Base-by-base conservation (phyloP, 2,797 vertebrate genomes). In the Emys orbicularis region DNA sequence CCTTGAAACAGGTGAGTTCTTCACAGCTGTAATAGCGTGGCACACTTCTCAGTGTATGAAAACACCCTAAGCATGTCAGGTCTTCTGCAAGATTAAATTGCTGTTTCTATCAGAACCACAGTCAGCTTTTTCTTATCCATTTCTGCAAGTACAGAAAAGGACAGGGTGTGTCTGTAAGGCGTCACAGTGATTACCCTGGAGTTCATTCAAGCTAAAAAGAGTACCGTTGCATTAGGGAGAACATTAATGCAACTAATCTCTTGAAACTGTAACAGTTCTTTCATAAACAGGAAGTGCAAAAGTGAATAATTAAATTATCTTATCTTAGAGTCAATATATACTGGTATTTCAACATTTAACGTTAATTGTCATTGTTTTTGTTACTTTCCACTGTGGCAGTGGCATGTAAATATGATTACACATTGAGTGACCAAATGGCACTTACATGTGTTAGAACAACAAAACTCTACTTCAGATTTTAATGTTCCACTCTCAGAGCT, bases 101-200 rank as follows among this genome's bases (percentile, higher is more conserved):
- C 89, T 94, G 57, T 83, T 93, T 37, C 83, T 53, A 52, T 96
- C 81, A 91, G 65, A 93, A 92, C 53, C 87, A 90, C 95, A 90
- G 87, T 91, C 82, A 59, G 16, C 85, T 92, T 96, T 96, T 90
- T 44, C 89, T 95, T 19, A 21, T 11, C 93, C 44, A 52, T 92
- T 93, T 96, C 77, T 90, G 41, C 72, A 93, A 82, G 65, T 84
- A 50, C 8, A n/a, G 89, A 80, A 88, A 54, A 80, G 74, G 74
- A 50, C 57, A 65, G 86, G 41, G 29, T 88, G 57, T 87, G 25
- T 47, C 81, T 87, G 57, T 87, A 34, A 95, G 77, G 23, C 23
- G 56, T 84, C 68, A 21, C 0, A 2, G 89, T 65, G 80, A 87
- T 95, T 95, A 88, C 57, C 53, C 79, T 82, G 89, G 61, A 68